Base-by-base conservation (phyloP, 2,113 vertebrate genomes). In the Oriolus oriolus region DNA sequence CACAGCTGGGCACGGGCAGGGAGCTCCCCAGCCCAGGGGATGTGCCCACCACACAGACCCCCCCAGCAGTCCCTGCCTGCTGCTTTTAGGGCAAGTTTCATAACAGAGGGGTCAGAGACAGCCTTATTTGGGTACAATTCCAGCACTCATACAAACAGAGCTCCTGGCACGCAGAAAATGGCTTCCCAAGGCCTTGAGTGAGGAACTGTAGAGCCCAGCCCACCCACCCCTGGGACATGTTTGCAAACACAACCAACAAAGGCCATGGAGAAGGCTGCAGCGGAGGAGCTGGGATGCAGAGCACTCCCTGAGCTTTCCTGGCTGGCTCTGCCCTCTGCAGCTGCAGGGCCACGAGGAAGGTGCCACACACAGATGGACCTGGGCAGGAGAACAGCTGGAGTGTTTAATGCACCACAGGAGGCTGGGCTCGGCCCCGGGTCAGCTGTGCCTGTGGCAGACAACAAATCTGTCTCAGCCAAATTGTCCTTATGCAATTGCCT, bases 351-450 rank as follows among this genome's bases (percentile, higher is more conserved):
- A 6, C 0, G 3, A 3, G 23, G 53, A 41, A 27, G 39, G 53
- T 15, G 68, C 21, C 13, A 13, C 18, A 7, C 7, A 4, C 31
- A 33, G 61, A 3, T 19, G 45, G 50, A 8, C 16, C 23, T 6
- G 56, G 52, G 70, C 5, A 53, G 44, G 8, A 16, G 13, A 47
- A 11, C 4, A n/a, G n/a, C 39, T 6, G 45, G 20, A 41, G 23
- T 2, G 14, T 18, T 52, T 13, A 17, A 47, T 3, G 10, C 4
- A 1, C 39, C 13, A 0, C 37, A 31, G 53, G 61, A 52, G 53
- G 42, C 42, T 19, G 10, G 3, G 1, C 21, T 5, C 0, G 0
- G 56, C 44, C 64, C 35, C 1, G 7, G 44, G 16, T 7, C 31
- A 56, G 61, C 52, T 42, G 31, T 41, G 66, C n/a, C 63, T 23